A percentile compares a stretch with the other conserved stretches of the same genome.
These are phyloP conservation scores for Macrosoma leucophasiata DNA, from an alignment of 2,888 invertebrate genomes.

Conservation along the genomic window DNA sequence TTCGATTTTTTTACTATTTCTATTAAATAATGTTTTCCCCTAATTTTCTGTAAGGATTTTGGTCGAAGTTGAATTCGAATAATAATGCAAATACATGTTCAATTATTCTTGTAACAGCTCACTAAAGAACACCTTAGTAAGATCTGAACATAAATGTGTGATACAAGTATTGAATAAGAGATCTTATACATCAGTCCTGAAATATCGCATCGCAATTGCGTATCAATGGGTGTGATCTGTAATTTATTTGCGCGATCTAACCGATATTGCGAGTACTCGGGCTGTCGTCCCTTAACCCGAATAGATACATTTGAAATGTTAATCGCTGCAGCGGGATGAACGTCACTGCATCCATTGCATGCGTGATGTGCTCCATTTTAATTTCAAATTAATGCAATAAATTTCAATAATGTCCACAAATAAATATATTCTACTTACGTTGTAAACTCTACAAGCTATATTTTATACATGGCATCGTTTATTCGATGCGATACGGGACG, in stretches of 20 bases:
- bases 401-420: slow-evolving; percentile 36
- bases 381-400: slow-evolving; percentile 45
- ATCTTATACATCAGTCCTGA: too few relatives aligned
- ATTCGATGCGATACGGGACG: background rate
- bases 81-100: too few relatives aligned
- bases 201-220: too few relatives aligned
- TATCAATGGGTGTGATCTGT: slow-evolving; percentile 11
- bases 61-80: too few relatives aligned
- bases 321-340: slow-evolving; percentile 29
- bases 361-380: slow-evolving; percentile 35
- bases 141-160: too few relatives aligned
- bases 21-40: too few relatives aligned
- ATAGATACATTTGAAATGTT: slow-evolving; percentile 34
- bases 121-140: too few relatives aligned
- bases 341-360: slow-evolving; percentile 38
- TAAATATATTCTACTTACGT: slow-evolving; percentile 25
- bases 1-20: too few relatives aligned
- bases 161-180: too few relatives aligned
- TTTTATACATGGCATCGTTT: background rate
- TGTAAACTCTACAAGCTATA: slow-evolving; percentile 10
- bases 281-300: slow-evolving; percentile 9
- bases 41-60: too few relatives aligned
- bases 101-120: too few relatives aligned
- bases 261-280: slow-evolving; percentile 9
- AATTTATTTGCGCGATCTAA: slow-evolving; percentile 18